Evolutionary conservation across 2,113 vertebrate species (phyloP).

Genomic region (Platycercus adscitus): DNA sequence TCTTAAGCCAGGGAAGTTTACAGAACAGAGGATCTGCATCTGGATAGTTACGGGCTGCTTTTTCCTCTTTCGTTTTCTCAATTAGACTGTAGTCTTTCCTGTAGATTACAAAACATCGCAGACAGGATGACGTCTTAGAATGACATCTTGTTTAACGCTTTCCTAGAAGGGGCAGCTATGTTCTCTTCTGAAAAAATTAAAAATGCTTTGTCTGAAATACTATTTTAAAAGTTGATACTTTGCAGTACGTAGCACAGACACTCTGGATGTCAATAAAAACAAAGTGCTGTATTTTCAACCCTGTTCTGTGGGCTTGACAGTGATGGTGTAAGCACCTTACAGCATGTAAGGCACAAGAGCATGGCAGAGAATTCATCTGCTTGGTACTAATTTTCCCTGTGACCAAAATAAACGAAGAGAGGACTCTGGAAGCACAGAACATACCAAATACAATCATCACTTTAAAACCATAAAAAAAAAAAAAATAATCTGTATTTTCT

Average conservation of each 20-base stretch:
- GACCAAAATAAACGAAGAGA: background rate
- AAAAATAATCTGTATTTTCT: background rate
- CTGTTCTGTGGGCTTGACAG: background rate
- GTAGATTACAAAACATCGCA: slow-evolving; percentile 22
- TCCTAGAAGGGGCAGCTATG: background rate
- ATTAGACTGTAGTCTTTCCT: background rate
- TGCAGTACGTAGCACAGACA: background rate
- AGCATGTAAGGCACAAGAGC: background rate
- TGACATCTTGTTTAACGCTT: background rate
- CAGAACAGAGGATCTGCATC: background rate
- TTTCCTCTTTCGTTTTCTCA: slow-evolving; percentile 46
- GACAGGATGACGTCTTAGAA: slow-evolving; percentile 5
- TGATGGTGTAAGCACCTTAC: background rate
- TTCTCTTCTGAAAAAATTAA: background rate
- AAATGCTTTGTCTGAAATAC: background rate
- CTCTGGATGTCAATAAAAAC: background rate
- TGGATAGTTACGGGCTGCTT: background rate
- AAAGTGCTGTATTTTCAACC: background rate
- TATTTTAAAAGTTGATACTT: background rate
- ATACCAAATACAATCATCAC: accelerated
- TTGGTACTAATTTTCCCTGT: background rate
- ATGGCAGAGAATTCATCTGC: background rate
- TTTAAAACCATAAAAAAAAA: background rate
- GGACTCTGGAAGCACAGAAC: background rate
- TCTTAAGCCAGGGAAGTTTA: background rate